A percentile compares a stretch with the other conserved stretches of the same genome.
phyloP scores from a whole-genome alignment of 2,888 invertebrate genomes.

The Philaethria dido region DNA sequence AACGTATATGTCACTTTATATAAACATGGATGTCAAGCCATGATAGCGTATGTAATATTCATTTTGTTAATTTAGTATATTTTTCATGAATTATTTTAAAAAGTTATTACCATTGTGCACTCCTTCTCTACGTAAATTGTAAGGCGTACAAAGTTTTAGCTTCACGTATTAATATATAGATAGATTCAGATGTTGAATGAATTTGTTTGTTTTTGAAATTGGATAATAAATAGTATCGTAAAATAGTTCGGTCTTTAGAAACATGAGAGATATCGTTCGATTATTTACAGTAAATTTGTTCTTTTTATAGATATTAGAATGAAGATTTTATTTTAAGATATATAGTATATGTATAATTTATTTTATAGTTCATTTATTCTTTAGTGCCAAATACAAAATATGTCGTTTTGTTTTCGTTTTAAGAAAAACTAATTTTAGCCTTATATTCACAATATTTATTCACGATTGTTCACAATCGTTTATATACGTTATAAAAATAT shows the following conservation, averaged over 20 bases:
- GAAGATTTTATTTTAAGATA: slow-evolving; percentile 3
- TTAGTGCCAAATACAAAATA: not conserved
- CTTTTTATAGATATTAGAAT: slow-evolving; percentile 10
- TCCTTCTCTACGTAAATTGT: too few species aligned
- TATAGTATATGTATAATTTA: not conserved
- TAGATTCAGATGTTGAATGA: not conserved
- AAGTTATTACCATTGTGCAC: too few species aligned
- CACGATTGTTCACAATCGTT: not conserved
- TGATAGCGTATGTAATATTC: too few species aligned
- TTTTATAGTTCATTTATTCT: not conserved
- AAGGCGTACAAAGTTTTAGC: too few species aligned
- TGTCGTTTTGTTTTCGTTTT: too few species aligned
- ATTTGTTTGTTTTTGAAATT: not conserved
- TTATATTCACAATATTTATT: not conserved
- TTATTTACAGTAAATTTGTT: slow-evolving; percentile 18
- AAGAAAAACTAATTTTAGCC: too few species aligned
- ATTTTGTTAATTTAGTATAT: too few species aligned
- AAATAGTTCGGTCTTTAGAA: slow-evolving; percentile 5
- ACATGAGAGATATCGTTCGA: slow-evolving; percentile 9
- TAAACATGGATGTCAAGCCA: too few species aligned
- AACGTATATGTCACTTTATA: too few species aligned
- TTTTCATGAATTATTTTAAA: too few species aligned
- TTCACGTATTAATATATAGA: too few species aligned
- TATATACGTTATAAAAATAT: too few species aligned
- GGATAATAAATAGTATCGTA: slow-evolving; percentile 15